These are phyloP conservation scores for Nematostella vectensis DNA, from an alignment of 92 coral and sea anemone genomes.

Conservation along the genomic window DNA sequence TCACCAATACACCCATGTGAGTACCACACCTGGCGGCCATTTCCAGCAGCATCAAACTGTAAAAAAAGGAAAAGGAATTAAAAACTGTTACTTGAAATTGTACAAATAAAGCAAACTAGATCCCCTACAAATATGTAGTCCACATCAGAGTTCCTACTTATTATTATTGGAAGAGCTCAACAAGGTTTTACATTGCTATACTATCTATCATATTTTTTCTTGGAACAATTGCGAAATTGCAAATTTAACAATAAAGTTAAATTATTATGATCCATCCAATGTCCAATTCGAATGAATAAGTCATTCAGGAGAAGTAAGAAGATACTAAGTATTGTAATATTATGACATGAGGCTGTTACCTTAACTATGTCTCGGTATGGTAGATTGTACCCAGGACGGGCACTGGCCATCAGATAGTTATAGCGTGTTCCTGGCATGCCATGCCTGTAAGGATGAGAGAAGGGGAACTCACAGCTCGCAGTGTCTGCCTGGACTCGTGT, in stretches of 20 bases:
- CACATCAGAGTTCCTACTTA: too few species aligned
- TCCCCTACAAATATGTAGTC: too few species aligned
- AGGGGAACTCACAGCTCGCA: slow-evolving; percentile 64
- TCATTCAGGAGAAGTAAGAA: too few species aligned
- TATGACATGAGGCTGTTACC: slow-evolving; percentile 16
- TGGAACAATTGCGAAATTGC: too few species aligned
- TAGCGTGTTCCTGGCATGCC: slow-evolving; percentile 59
- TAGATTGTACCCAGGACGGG: slow-evolving; percentile 62
- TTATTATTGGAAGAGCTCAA: too few species aligned
- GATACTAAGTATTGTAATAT: background rate
- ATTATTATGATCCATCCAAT: too few species aligned
- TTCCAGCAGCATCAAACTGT: slow-evolving; percentile 45
- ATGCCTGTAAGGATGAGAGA: slow-evolving; percentile 68
- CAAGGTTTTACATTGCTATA: too few species aligned
- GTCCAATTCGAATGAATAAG: too few species aligned
- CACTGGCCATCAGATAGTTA: slow-evolving; percentile 73
- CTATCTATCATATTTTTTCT: too few species aligned
- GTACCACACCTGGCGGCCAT: slow-evolving; percentile 64
- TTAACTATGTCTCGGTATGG: slow-evolving; percentile 79
- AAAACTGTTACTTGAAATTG: background rate
- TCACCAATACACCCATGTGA: slow-evolving; percentile 85
- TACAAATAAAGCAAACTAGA: background rate
- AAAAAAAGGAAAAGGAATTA: slow-evolving; percentile 3
- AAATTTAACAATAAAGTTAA: too few species aligned
- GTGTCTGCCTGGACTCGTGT: slow-evolving; percentile 50